phyloP scores from a whole-genome alignment of 2,797 vertebrate genomes.

The Acomys russatus region DNA sequence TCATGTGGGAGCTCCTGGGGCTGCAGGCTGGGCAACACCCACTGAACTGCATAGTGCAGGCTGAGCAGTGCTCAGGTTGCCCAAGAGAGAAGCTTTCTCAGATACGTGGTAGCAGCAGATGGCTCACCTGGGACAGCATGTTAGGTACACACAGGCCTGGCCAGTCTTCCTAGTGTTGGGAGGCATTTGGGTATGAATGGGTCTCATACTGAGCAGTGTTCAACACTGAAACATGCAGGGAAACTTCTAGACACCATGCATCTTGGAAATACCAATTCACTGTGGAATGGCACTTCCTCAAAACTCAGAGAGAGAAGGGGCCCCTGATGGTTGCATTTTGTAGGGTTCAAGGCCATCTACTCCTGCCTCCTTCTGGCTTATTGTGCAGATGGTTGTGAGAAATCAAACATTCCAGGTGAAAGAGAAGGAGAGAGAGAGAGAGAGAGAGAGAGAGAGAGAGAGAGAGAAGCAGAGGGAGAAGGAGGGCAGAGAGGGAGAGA shows the following conservation, averaged over 20 bases:
- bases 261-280: rapidly evolving
- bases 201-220: background rate
- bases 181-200: background rate
- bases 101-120: background rate
- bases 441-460: too few species aligned
- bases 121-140: too few species aligned
- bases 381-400: background rate
- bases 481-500: too few species aligned
- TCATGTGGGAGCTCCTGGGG: background rate
- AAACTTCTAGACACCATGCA: rapidly evolving
- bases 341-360: rapidly evolving
- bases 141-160: rapidly evolving
- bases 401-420: too few species aligned
- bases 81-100: rapidly evolving
- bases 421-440: too few species aligned
- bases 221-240: background rate
- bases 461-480: too few species aligned
- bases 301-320: rapidly evolving
- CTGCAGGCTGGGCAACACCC: background rate
- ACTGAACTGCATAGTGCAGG: rapidly evolving
- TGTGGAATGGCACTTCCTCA: rapidly evolving
- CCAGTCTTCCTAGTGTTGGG: rapidly evolving
- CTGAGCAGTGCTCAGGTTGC: rapidly evolving
- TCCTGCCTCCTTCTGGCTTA: background rate
- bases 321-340: too few species aligned